Conservation (phyloP, 2,113 vertebrate species). For the Tupaia chinensis region DNA sequence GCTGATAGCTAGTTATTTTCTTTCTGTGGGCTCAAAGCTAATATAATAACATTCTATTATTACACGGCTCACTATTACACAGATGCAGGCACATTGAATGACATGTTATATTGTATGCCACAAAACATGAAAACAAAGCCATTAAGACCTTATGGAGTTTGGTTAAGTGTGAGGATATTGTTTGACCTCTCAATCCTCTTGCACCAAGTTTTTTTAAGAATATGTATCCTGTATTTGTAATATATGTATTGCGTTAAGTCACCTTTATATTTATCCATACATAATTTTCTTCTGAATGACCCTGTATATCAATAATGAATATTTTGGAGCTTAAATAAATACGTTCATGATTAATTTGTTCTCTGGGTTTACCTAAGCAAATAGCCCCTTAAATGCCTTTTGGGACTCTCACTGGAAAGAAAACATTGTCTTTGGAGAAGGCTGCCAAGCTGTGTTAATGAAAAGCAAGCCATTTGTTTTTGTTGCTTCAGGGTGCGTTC, state of each 20-base stretch:
- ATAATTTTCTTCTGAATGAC: conserved; percentile 6
- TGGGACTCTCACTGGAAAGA: conserved; percentile 80
- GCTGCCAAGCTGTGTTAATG: conserved; percentile 83
- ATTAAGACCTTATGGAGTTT: background rate
- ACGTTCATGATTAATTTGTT: conserved; percentile 73
- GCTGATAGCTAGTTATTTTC: conserved; percentile 61
- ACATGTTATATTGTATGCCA: background rate
- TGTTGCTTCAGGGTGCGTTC: conserved; percentile 84
- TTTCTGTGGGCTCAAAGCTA: conserved; percentile 9
- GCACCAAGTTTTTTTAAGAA: background rate
- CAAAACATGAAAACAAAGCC: background rate
- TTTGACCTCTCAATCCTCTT: background rate
- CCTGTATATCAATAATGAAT: conserved; percentile 45
- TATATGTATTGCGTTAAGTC: conserved; percentile 25
- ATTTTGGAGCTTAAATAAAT: conserved; percentile 71
- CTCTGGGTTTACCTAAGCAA: conserved; percentile 79
- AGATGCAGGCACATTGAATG: background rate
- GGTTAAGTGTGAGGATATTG: background rate
- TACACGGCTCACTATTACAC: conserved; percentile 22
- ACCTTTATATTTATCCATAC: conserved; percentile 19
- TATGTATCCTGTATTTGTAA: conserved; percentile 1
- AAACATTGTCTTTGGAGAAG: conserved; percentile 84
- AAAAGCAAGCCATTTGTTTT: conserved; percentile 86
- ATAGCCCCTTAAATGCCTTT: conserved; percentile 76
- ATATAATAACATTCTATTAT: background rate